These are phyloP conservation scores for Lagocephalus sceleratus DNA, from an alignment of 2,797 vertebrate genomes.

Conservation along the genomic window DNA sequence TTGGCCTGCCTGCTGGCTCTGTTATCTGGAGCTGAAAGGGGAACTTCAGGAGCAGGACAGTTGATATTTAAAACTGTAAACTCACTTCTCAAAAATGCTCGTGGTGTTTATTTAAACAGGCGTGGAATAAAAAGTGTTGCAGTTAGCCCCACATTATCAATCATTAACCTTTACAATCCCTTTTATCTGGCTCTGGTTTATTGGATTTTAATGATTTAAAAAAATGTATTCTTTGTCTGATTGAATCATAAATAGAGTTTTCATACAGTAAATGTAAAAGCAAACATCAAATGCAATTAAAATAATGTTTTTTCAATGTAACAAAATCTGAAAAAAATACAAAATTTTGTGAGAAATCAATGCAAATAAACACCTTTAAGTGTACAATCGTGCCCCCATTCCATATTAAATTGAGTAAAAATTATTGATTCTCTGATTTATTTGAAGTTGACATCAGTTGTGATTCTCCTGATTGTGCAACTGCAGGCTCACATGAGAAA, in stretches of 20 bases:
- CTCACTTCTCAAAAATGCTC: conserved; percentile 67
- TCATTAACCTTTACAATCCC: conserved; percentile 62
- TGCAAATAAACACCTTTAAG: no score
- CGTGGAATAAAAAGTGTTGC: conserved; percentile 19
- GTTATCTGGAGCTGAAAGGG: conserved; percentile 69
- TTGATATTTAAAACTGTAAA: conserved; percentile 85
- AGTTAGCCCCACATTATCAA: conserved; percentile 39
- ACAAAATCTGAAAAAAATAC: no score
- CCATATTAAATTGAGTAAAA: not conserved
- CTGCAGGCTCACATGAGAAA: not conserved
- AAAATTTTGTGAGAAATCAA: no score
- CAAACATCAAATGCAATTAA: no score
- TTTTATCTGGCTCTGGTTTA: conserved; percentile 5
- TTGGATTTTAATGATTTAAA: conserved; percentile 1
- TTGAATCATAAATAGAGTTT: no score
- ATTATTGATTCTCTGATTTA: conserved; percentile 11
- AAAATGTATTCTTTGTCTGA: not conserved
- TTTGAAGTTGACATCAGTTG: not conserved
- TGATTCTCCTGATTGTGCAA: not conserved
- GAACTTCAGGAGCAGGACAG: conserved; percentile 76
- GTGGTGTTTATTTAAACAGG: conserved; percentile 59
- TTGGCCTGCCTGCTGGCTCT: conserved; percentile 16
- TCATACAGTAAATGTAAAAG: no score
- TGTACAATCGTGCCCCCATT: not conserved
- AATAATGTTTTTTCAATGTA: no score